Evolutionary conservation across 2,113 vertebrate genomes (phyloP), one percentile per base, ranked within the genome.

Genomic region (Albula glossodonta): DNA sequence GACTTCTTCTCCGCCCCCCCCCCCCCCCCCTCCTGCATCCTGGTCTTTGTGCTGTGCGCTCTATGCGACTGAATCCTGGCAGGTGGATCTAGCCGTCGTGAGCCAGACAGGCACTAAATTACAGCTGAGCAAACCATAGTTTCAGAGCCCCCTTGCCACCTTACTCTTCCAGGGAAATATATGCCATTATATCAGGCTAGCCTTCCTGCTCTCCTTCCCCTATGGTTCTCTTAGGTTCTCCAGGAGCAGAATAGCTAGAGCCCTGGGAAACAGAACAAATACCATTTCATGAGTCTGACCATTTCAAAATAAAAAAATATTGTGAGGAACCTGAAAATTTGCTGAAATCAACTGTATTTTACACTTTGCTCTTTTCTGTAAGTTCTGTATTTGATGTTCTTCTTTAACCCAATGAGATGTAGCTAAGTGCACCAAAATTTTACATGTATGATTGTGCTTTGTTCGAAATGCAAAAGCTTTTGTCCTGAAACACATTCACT

Each of bases 181-280:
- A 94, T 90, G 88, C 83, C 51, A 88, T 95, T 95, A 94, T 94
- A 95, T 93, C 89, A 87, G 87, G 83, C 90, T 92, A 82, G 84
- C 89, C 86, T 91, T 91, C 70, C 86, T 88, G 90, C 93, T 92
- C 93, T 92, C 90, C 89, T 89, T 93, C 86, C 86, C 52, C 89
- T 66, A 85, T 84, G 87, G 91, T 90, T 91, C 88, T 88, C 49
- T 41, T 13, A 53, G 63, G 50, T n/a, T 84, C 83, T 6, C 51
- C 82, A 88, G 91, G 90, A 91, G 13, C 90, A 92, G 88, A 84
- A 90, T 88, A 84, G 19, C 87, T 48, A 51, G 82, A 89, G 83
- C n/a, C 31, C 31, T 41, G 22, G 22, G 2, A 10, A 31, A 19
- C n/a, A 25, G 17, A 66, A 66, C 91, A 88, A 85, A 85, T 90